A percentile compares a stretch with the other conserved stretches of the same genome.
Conservation (phyloP, 2,888 invertebrate genomes). For the Willowsia nigromaculata region DNA sequence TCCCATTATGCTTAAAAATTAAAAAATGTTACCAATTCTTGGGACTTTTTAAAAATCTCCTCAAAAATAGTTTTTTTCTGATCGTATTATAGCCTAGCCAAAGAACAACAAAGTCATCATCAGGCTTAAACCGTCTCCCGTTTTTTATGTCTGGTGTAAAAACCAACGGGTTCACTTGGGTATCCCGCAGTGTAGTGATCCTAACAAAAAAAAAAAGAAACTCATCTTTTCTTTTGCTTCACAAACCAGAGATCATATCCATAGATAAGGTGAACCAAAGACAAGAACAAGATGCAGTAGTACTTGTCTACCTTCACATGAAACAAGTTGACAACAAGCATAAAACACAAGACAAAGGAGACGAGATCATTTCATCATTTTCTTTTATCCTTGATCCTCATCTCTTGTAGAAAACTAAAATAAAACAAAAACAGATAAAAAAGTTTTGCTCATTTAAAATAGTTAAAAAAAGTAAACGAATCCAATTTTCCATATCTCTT, state of each 20-base stretch:
- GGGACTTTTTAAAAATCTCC: too few relatives aligned
- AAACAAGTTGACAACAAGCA: slow-evolving; percentile 45
- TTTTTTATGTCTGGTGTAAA: too few relatives aligned
- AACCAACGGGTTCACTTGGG: too few relatives aligned
- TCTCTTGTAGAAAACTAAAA: slow-evolving; percentile 1
- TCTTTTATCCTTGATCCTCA: neutral
- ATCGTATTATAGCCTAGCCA: too few relatives aligned
- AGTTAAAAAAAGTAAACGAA: neutral
- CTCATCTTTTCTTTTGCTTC: neutral
- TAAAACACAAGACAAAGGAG: neutral
- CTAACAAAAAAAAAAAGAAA: slow-evolving; percentile 1
- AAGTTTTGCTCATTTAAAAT: neutral
- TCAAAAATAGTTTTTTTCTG: too few relatives aligned
- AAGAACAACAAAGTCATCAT: too few relatives aligned
- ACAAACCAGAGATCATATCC: neutral
- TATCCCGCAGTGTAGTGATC: slow-evolving; percentile 42
- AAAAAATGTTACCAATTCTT: too few relatives aligned
- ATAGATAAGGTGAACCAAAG: neutral
- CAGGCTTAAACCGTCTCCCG: too few relatives aligned
- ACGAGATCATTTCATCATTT: slow-evolving; percentile 21
- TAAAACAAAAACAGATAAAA: slow-evolving; percentile 13
- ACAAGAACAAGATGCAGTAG: neutral
- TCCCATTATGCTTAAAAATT: too few relatives aligned
- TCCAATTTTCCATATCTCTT: slow-evolving; percentile 19
- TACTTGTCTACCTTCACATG: neutral